Conservation (phyloP, 2,113 vertebrate genomes). For the Sapajus apella region DNA sequence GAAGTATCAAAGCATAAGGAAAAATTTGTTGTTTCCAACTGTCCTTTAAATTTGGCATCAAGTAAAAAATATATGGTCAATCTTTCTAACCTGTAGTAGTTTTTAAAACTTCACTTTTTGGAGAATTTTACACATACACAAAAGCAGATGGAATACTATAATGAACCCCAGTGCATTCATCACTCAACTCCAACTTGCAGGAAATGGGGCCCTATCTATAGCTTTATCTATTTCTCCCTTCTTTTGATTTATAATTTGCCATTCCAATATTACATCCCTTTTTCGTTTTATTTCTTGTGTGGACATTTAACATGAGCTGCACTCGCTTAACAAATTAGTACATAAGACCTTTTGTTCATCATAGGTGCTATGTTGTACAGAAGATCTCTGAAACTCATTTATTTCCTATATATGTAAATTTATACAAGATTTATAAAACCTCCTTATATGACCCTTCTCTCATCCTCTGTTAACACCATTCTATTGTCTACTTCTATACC, state of each 20-base stretch:
- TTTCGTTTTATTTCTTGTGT: not conserved
- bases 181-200: not conserved
- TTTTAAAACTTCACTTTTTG: not conserved
- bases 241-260: not conserved
- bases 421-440: not conserved
- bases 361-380: not conserved
- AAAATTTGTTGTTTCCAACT: not conserved
- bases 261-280: not conserved
- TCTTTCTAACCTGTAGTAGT: not conserved
- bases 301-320: not conserved
- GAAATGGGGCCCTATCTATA: not conserved
- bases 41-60: not conserved
- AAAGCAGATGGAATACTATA: not conserved
- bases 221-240: not conserved
- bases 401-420: not conserved
- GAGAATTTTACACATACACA: not conserved
- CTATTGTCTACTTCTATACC: not conserved
- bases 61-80: not conserved
- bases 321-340: not conserved
- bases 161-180: not conserved
- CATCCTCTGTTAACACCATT: not conserved
- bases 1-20: not conserved
- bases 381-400: not conserved
- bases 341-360: not conserved
- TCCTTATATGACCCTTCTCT: not conserved